Evolutionary conservation across 2,797 vertebrate genomes (phyloP).

Genomic region (Danio jaintianensis): DNA sequence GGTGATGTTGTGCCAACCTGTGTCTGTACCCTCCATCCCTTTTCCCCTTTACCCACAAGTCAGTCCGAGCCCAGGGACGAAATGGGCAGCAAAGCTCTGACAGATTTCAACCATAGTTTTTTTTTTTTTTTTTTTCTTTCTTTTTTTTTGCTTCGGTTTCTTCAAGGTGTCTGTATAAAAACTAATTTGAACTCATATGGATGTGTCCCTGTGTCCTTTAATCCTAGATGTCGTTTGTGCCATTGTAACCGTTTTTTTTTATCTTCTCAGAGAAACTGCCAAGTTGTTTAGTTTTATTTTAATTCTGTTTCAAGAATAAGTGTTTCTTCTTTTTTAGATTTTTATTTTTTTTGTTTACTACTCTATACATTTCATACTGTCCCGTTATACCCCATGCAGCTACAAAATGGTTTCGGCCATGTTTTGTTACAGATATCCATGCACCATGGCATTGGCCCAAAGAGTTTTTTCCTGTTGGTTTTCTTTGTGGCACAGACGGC

Average conservation of each 20-base stretch:
- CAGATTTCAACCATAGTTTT: conserved; percentile 68
- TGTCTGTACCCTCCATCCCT: conserved; percentile 53
- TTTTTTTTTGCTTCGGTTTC: conserved; percentile 48
- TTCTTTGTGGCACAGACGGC: conserved; percentile 16
- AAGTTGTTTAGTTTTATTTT: conserved; percentile 61
- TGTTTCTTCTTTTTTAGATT: conserved; percentile 34
- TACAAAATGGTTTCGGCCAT: background rate
- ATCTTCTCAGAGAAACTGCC: conserved; percentile 58
- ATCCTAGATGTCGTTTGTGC: conserved; percentile 72
- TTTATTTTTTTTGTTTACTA: conserved; percentile 52
- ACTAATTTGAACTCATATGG: conserved; percentile 58
- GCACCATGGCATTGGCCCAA: background rate
- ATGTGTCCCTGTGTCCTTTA: conserved; percentile 56
- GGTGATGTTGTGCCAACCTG: conserved; percentile 78
- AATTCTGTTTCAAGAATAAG: conserved; percentile 60
- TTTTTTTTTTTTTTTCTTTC: conserved; percentile 60
- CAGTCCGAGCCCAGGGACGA: conserved; percentile 44
- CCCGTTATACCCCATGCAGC: conserved; percentile 36
- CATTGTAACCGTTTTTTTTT: conserved; percentile 71
- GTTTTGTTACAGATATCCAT: conserved; percentile 19
- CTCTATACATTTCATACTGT: conserved; percentile 60
- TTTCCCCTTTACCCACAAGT: conserved; percentile 43
- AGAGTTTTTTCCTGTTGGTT: background rate
- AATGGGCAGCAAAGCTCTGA: conserved; percentile 60
- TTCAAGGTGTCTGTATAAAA: conserved; percentile 62